Conservation (phyloP, 2,113 vertebrate species). For the Tonatia bakeri region DNA sequence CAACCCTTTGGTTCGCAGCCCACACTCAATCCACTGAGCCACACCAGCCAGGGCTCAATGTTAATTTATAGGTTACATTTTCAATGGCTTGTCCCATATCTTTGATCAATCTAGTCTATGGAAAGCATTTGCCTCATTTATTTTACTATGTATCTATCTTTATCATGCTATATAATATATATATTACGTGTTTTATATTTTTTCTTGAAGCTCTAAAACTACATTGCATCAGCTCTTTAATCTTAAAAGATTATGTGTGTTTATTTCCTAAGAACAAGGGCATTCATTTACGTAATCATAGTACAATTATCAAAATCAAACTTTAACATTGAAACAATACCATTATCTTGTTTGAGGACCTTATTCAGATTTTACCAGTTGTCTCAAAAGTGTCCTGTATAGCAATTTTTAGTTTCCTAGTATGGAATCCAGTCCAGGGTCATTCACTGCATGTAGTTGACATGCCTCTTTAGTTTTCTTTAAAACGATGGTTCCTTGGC, state of each 20-base stretch:
- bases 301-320: background rate
- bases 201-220: background rate
- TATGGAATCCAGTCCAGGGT: background rate
- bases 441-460: background rate
- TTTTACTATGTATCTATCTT: background rate
- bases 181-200: background rate
- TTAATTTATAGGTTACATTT: conserved; percentile 26
- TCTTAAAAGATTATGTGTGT: background rate
- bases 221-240: background rate
- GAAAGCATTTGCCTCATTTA: background rate
- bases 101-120: background rate
- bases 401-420: no score
- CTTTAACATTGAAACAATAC: background rate
- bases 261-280: background rate
- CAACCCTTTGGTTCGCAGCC: no score
- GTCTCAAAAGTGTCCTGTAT: no score
- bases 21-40: no score
- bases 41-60: background rate
- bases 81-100: background rate
- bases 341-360: background rate
- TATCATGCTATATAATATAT: background rate
- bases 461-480: background rate
- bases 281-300: background rate
- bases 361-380: no score
- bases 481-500: background rate